Base-by-base conservation (phyloP, 2,888 invertebrate species). In the Drepanosiphum platanoidis region DNA sequence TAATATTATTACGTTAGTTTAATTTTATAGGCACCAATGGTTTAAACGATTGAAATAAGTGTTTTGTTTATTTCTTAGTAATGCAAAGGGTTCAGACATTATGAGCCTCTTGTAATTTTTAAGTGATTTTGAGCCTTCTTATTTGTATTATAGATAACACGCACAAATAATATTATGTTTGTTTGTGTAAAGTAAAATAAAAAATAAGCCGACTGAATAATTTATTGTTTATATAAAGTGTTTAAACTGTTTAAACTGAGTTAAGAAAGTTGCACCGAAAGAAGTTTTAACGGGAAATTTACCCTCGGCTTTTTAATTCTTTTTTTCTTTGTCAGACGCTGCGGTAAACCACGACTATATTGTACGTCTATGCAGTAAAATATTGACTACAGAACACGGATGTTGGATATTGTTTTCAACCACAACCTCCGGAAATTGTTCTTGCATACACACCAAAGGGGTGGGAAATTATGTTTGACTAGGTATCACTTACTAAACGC, bases 201-300 rank as follows among this genome's bases (percentile, higher is more conserved):
- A 70, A 75, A 39, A 30, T 36, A 77, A 77, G 61, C 36, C 8
- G 18, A 77, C 61, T 27, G 36, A 36, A 77, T 36, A 61, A 77
- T 61, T 27, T 27, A 61, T 61, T 61, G 36, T 32, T 58, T 72
- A 32, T 74, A 32, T 11, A 34, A 32, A 18, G 36, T 77, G 74
- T 74, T 34, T 74, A 32, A 46, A 46, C 22, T 22, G 42, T 9
- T 22, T 61, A 7, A 4, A 46, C 18, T 58, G 58, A 61, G 36
- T 77, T 61, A 39, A 77, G 61, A 77, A 61, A 77, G 77, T 77
- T 77, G 61, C 36, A 61, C 4, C 27, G 18, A 39, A 39, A 11
- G 9, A 30, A 61, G 61, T 77, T 61, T 36, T 30, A 18, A 61
- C 5, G 27, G 36, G 22, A 18, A n/a, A 18, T 32, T 74, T 61